Percentiles rank a stretch among this genome's conserved stretches.
phyloP scores from a whole-genome alignment of 2,888 invertebrate genomes.

The Stenodera caucasica region DNA sequence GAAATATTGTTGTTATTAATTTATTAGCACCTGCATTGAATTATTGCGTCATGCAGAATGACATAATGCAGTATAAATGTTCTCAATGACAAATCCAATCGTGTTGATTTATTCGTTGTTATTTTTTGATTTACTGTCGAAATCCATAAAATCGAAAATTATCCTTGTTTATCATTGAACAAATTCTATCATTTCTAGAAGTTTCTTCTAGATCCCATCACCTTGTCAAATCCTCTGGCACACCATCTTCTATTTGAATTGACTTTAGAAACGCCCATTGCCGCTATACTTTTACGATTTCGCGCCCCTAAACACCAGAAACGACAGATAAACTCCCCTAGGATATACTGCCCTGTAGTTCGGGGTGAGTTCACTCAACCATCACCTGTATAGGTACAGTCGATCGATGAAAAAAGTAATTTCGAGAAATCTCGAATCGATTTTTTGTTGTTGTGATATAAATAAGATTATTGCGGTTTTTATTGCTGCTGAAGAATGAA shows the following conservation, averaged over 20 bases:
- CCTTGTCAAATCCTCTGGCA: not conserved
- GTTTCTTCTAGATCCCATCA: not conserved
- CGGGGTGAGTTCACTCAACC: too few relatives aligned
- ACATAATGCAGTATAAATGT: conserved; percentile 1
- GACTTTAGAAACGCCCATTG: not conserved
- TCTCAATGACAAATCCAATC: not conserved
- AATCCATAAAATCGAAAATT: too few relatives aligned
- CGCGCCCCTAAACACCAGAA: not conserved
- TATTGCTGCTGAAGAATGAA: not conserved
- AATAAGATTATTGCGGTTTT: not conserved
- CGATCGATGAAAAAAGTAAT: too few relatives aligned
- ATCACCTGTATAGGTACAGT: too few relatives aligned
- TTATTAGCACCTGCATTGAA: not conserved
- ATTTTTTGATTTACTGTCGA: too few relatives aligned
- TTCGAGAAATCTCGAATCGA: too few relatives aligned
- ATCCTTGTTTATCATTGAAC: not conserved
- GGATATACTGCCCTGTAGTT: not conserved
- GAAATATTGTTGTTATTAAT: not conserved
- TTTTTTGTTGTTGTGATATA: too few relatives aligned
- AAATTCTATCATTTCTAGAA: not conserved
- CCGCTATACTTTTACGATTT: not conserved
- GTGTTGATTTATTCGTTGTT: too few relatives aligned
- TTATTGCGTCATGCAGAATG: not conserved
- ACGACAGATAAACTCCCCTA: not conserved
- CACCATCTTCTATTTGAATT: not conserved